Conservation (phyloP, 2,888 invertebrate species). For the Anoncus sp. region DNA sequence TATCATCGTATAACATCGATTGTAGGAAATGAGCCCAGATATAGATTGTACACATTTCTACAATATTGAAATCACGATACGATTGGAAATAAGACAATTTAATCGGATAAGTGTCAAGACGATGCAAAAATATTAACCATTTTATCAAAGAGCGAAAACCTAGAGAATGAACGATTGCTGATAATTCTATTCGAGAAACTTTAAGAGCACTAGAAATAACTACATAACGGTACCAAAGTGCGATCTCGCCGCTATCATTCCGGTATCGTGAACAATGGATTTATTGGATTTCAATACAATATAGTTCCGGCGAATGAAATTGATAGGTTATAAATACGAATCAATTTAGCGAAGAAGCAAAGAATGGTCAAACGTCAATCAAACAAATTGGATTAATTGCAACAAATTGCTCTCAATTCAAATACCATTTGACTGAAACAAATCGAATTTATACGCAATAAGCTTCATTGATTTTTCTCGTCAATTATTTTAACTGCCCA, state of each 20-base stretch:
- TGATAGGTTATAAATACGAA: neutral
- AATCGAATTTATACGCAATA: neutral
- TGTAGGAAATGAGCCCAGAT: too few relatives aligned
- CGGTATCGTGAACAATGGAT: neutral
- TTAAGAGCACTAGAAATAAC: neutral
- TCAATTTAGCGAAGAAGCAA: neutral
- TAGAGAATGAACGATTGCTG: too few relatives aligned
- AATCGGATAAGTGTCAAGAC: too few relatives aligned
- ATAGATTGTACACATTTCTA: too few relatives aligned
- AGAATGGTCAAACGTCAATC: neutral
- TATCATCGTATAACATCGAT: too few relatives aligned
- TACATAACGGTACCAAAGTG: neutral
- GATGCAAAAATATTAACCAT: too few relatives aligned
- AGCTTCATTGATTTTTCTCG: neutral
- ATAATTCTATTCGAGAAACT: too few relatives aligned
- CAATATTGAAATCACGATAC: too few relatives aligned
- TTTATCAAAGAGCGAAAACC: too few relatives aligned
- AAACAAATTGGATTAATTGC: neutral
- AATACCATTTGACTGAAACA: neutral
- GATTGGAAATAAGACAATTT: too few relatives aligned
- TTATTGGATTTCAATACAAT: neutral
- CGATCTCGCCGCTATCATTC: too few relatives aligned
- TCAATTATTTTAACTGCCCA: neutral
- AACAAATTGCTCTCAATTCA: neutral
- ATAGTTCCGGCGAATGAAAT: neutral